phyloP scores from a whole-genome alignment of 2,797 vertebrate species.

The Enteromius unitaeniatus region DNA sequence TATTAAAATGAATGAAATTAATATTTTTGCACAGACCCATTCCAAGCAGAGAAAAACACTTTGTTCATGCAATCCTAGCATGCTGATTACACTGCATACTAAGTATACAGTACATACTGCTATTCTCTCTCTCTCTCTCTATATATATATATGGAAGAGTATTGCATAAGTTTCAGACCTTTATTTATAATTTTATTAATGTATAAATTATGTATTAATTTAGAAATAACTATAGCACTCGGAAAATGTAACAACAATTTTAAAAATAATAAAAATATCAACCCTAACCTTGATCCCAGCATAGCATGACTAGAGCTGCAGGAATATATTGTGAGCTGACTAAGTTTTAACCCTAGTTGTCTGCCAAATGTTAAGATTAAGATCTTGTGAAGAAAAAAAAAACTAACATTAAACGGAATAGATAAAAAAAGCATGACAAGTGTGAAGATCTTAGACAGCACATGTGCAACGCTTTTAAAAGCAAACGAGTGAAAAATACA shows the following conservation, averaged over 20 bases:
- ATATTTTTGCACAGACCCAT: background rate
- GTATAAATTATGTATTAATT: too few relatives aligned
- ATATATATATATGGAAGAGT: too few relatives aligned
- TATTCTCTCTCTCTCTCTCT: too few relatives aligned
- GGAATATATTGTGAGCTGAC: background rate
- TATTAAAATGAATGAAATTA: background rate
- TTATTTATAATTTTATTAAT: too few relatives aligned
- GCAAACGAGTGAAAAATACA: background rate
- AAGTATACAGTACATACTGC: background rate
- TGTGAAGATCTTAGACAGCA: constrained; percentile 1
- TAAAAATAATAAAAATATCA: too few relatives aligned
- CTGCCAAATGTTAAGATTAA: background rate
- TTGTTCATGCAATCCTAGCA: background rate
- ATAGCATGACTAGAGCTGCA: background rate
- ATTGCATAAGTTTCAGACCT: too few relatives aligned
- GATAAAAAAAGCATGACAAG: background rate
- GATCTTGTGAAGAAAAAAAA: constrained; percentile 5
- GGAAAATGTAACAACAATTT: too few relatives aligned
- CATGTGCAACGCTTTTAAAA: background rate
- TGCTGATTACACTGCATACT: background rate
- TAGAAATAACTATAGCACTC: too few relatives aligned
- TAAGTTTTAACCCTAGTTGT: background rate
- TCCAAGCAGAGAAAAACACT: background rate
- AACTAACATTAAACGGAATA: background rate
- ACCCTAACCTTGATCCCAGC: background rate